Base-by-base conservation (phyloP, 2,888 invertebrate species). In the Mantis religiosa region DNA sequence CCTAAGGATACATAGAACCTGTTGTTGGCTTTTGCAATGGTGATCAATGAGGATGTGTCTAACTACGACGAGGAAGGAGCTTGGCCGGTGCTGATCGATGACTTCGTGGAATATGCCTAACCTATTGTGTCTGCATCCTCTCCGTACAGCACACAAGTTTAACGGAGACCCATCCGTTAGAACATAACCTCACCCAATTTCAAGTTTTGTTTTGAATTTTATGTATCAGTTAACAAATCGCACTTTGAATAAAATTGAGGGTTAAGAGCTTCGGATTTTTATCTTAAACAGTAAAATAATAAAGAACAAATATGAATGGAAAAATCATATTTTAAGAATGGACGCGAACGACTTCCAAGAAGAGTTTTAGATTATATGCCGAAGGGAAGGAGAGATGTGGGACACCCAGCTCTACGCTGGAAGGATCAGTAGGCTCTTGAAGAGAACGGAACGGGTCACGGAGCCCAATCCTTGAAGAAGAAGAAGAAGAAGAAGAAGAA, bases 1-100 rank as follows among this genome's bases (percentile, higher is more conserved):
- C 98, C 99, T 88, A 98, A 98, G 94, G 99, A 99, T 93, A 99
- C 99, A 82, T 99, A 99, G 99, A 99, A 99, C 93, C 95, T 99
- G 90, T 95, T 99, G 87, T 94, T 99, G 92, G 99, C 99, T 93
- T 99, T 99, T 94, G 97, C 98, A 83, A 96, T 97, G 90, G 98
- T 98, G 94, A 99, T 99, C 91, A 97, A 98, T 92, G 97, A 98
- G 91, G 97, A 97, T 91, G 98, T 99, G 97, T 97, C 97, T 92
- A 99, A 99, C 94, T 99, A 99, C 92, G 99, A 99, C 93, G 98
- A 99, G 91, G 99, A 99, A 94, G 99, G 99, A 90, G 99, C 99
- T 27, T 99, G 99, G 99, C 99, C 99, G 14, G 99, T 99, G 89
- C 95, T 99, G 91, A 98, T 99, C 90, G 97, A 97, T 92, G 99